Evolutionary conservation across 2,113 vertebrate genomes (phyloP).

Genomic region (Psettodes erumei): DNA sequence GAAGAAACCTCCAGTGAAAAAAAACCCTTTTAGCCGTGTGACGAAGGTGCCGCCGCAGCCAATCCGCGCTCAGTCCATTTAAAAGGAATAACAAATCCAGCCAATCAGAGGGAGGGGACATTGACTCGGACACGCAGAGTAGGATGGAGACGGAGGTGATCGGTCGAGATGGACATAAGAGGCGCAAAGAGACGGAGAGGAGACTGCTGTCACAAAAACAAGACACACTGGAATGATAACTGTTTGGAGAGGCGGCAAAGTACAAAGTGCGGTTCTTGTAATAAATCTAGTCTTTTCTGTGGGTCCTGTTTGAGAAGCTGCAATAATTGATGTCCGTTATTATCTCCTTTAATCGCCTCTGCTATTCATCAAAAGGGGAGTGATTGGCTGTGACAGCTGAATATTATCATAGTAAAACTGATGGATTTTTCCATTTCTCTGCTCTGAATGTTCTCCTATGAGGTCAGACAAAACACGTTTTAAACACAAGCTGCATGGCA

Average conservation of each 20-base stretch:
- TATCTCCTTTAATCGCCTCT: not conserved
- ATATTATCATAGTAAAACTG: not conserved
- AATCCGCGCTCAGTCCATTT: conserved; percentile 86
- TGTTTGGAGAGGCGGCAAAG: not conserved
- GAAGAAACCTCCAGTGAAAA: conserved; percentile 89
- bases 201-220: not conserved
- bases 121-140: conserved; percentile 55
- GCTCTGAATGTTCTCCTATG: not conserved
- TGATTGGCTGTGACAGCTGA: not conserved
- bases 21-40: conserved; percentile 80
- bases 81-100: conserved; percentile 89
- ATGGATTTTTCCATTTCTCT: not conserved
- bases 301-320: not conserved
- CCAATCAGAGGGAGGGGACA: conserved; percentile 83
- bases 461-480: not conserved
- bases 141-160: conserved; percentile 60
- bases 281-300: too few species aligned
- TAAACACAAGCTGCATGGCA: conserved; percentile 21
- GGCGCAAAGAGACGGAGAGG: conserved; percentile 1
- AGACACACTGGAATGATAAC: too few species aligned
- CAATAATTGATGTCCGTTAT: not conserved
- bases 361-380: not conserved
- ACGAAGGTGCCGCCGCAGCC: conserved; percentile 85
- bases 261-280: not conserved
- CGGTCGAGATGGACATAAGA: conserved; percentile 11